Conservation (phyloP, 2,888 invertebrate species). For the Phalera bucephala region DNA sequence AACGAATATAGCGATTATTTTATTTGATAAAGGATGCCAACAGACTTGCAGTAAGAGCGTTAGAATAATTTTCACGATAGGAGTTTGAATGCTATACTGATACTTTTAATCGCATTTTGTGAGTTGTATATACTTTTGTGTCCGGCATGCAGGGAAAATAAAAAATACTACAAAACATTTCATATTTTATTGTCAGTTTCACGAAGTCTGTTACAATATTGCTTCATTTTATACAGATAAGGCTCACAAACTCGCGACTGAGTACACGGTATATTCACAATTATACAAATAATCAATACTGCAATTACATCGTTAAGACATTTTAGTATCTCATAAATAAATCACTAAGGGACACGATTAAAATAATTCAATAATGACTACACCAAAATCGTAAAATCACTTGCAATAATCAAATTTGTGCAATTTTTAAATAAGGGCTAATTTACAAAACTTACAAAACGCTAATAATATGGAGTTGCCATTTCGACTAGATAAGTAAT, state of each 20-base stretch:
- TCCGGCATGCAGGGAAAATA: no score
- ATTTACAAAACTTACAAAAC: constrained; percentile 29
- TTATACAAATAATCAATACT: constrained; percentile 28
- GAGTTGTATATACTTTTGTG: no score
- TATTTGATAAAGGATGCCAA: no score
- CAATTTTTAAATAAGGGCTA: constrained; percentile 27
- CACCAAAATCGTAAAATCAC: constrained; percentile 13
- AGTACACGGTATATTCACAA: constrained; percentile 10
- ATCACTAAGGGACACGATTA: constrained; percentile 29
- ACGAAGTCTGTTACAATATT: constrained; percentile 20
- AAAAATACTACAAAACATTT: no score
- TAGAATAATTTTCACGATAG: no score
- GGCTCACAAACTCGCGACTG: neutral
- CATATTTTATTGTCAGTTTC: constrained; percentile 50
- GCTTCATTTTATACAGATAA: constrained; percentile 12
- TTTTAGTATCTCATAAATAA: constrained; percentile 26
- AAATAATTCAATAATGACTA: constrained; percentile 28
- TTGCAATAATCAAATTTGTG: constrained; percentile 32
- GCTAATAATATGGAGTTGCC: constrained; percentile 47
- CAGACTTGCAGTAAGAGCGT: no score
- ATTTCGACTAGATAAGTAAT: constrained; percentile 48
- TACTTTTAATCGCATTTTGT: no score
- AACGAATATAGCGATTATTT: no score
- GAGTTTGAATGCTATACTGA: no score
- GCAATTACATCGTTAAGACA: constrained; percentile 23